These are phyloP conservation scores for Acipenser transmontanus DNA, from an alignment of 2,797 vertebrate genomes.

Conservation along the genomic window DNA sequence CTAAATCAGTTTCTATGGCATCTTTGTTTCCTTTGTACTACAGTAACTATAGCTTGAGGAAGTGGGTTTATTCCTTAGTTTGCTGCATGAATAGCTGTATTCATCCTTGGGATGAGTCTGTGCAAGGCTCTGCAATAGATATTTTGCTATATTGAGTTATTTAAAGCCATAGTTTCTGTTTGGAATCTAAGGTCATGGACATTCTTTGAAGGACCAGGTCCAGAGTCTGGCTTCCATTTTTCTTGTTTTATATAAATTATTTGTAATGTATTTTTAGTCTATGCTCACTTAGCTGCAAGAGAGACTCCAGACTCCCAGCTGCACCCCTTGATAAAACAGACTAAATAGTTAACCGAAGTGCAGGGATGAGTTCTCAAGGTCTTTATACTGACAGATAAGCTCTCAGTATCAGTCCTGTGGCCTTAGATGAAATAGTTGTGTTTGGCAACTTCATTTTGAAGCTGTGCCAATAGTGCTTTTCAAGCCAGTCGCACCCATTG, in stretches of 20 bases:
- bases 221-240: slow-evolving; percentile 16
- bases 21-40: too few species aligned
- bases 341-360: slow-evolving; percentile 44
- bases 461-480: background rate
- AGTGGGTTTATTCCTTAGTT: too few species aligned
- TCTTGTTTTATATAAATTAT: slow-evolving; percentile 3
- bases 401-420: slow-evolving; percentile 22
- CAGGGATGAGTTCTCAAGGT: slow-evolving; percentile 35
- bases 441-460: slow-evolving; percentile 30
- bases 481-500: background rate
- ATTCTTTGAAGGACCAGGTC: background rate
- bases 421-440: slow-evolving; percentile 25
- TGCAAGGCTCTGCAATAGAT: too few species aligned
- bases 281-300: slow-evolving; percentile 19
- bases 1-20: too few species aligned
- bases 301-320: slow-evolving; percentile 22
- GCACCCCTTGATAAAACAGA: slow-evolving; percentile 28
- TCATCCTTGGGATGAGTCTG: too few species aligned
- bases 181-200: background rate
- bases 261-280: slow-evolving; percentile 19
- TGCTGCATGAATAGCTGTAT: too few species aligned
- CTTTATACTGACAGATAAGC: slow-evolving; percentile 31
- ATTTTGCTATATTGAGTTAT: too few species aligned
- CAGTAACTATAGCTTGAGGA: too few species aligned
- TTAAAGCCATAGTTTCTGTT: too few species aligned